Evolutionary conservation across 2,797 vertebrate species (phyloP).

Genomic region (Microctenopoma stevenorrisi): DNA sequence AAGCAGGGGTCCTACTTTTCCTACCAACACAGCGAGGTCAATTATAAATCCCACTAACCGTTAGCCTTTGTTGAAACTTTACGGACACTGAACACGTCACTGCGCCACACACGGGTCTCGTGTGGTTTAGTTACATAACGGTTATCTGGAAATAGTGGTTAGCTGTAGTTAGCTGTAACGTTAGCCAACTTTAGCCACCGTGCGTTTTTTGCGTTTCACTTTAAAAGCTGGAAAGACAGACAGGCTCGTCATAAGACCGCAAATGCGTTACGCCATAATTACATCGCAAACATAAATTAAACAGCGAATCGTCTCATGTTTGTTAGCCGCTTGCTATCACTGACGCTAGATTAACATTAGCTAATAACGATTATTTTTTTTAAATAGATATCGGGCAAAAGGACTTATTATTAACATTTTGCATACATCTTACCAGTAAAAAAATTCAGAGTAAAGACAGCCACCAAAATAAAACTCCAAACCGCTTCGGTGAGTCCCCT

Average conservation of each 20-base stretch:
- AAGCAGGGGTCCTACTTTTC: not conserved
- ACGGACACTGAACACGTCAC: not conserved
- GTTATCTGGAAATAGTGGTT: not conserved
- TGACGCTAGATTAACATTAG: not conserved
- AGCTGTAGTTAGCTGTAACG: not conserved
- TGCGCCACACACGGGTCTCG: not conserved
- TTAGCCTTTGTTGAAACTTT: not conserved
- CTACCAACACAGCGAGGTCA: not conserved
- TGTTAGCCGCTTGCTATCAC: slow-evolving; percentile 33
- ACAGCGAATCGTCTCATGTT: not conserved
- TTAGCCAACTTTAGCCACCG: not conserved
- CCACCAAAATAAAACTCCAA: slow-evolving; percentile 8
- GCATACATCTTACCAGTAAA: slow-evolving; percentile 41
- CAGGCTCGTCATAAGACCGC: not conserved
- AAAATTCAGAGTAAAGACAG: not conserved
- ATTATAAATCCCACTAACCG: not conserved
- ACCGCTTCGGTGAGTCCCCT: not conserved
- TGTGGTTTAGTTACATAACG: not conserved
- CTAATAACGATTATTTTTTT: not conserved
- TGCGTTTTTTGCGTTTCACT: not conserved
- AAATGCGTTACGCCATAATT: too few species aligned
- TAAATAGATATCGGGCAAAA: not conserved
- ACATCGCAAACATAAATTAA: not conserved
- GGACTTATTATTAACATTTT: not conserved
- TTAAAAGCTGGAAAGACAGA: not conserved